A percentile compares a stretch with the other conserved stretches of the same genome.
Evolutionary conservation across 2,113 vertebrate genomes (phyloP).

Genomic region (Panurus biarmicus): DNA sequence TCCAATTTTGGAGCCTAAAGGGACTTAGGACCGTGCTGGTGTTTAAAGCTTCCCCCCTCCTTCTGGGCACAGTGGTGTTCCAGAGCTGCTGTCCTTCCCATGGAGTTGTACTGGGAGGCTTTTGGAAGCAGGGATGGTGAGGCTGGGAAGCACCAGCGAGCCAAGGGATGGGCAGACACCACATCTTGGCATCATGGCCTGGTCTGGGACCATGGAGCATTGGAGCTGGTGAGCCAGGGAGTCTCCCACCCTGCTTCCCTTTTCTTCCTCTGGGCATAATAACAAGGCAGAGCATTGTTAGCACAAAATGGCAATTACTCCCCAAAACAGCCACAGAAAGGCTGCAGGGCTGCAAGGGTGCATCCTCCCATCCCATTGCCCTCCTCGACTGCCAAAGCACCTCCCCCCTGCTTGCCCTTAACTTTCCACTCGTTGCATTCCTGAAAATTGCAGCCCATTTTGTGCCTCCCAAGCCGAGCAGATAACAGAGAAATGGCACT

Average conservation of each 20-base stretch:
- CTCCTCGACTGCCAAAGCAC: not conserved
- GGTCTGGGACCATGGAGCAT: rapidly evolving
- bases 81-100: rapidly evolving
- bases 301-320: not conserved
- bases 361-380: not conserved
- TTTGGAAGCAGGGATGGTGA: not conserved
- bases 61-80: not conserved
- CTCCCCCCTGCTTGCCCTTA: not conserved
- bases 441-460: not conserved
- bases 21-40: rapidly evolving
- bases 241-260: not conserved
- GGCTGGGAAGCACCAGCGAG: not conserved
- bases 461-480: not conserved
- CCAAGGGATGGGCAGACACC: not conserved
- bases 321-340: not conserved
- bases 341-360: not conserved
- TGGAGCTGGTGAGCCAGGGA: not conserved
- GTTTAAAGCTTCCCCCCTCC: not conserved
- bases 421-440: not conserved
- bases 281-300: not conserved
- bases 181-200: not conserved
- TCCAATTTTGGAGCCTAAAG: not conserved
- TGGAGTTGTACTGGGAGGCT: not conserved
- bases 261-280: not conserved
- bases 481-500: conserved; percentile 31